Conservation (phyloP, 2,113 vertebrate genomes). For the Megalops atlanticus region DNA sequence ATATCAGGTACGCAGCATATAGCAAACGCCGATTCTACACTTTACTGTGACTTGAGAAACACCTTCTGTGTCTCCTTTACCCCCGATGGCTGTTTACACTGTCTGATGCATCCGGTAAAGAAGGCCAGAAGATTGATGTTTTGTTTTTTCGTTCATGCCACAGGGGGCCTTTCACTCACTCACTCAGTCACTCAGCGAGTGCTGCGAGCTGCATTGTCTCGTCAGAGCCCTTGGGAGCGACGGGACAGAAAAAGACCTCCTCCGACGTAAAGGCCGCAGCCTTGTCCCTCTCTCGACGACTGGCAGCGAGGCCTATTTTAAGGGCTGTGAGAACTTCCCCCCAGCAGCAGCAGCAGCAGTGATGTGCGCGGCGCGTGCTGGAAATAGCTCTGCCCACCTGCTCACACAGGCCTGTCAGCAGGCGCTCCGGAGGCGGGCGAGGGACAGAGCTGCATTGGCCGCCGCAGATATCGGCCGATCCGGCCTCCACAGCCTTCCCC, state of each 20-base stretch:
- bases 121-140: too few species aligned
- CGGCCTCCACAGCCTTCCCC: too few species aligned
- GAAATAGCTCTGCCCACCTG: slow-evolving; percentile 13
- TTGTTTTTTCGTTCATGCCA: not conserved
- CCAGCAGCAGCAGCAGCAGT: slow-evolving; percentile 8
- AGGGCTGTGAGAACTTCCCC: slow-evolving; percentile 32
- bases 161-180: not conserved
- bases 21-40: too few species aligned
- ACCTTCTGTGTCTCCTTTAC: too few species aligned
- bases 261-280: too few species aligned
- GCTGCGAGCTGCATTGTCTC: not conserved
- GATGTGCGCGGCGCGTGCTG: slow-evolving; percentile 6
- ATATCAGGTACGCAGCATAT: too few species aligned
- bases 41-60: too few species aligned
- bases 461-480: too few species aligned
- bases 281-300: not conserved
- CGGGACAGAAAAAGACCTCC: not conserved
- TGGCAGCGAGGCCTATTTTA: slow-evolving; percentile 13
- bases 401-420: too few species aligned
- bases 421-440: too few species aligned
- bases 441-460: too few species aligned
- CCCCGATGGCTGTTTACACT: not conserved
- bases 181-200: not conserved
- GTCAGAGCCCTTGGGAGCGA: not conserved
- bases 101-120: not conserved